Evolutionary conservation across 1,140 invertebrate species (phyloP).

Genomic region (Solen grandis): DNA sequence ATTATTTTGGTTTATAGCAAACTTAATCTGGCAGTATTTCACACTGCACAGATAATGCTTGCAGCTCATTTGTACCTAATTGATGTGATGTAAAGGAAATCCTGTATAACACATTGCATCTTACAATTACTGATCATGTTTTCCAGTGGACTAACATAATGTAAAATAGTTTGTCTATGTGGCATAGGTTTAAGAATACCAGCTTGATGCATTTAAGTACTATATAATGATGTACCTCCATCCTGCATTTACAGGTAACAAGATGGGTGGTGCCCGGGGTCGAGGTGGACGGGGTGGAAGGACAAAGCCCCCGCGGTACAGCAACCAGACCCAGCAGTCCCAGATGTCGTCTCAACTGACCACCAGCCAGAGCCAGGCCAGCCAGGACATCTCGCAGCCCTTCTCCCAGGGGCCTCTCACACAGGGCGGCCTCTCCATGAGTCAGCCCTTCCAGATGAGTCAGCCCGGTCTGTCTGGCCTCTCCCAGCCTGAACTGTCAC

Average conservation of each 20-base stretch:
- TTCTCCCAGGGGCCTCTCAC: conserved; percentile 83
- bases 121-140: no score
- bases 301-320: conserved; percentile 74
- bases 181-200: no score
- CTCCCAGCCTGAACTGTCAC: conserved; percentile 83
- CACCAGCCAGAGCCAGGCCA: conserved; percentile 70
- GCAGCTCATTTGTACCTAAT: no score
- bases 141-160: no score
- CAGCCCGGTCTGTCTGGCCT: conserved; percentile 81
- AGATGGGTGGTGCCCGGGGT: conserved; percentile 5
- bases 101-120: no score
- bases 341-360: conserved; percentile 72
- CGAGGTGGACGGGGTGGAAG: conserved; percentile 54
- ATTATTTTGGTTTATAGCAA: no score
- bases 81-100: no score
- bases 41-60: no score
- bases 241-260: conserved; percentile 31
- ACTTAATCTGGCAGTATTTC: no score
- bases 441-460: conserved; percentile 81
- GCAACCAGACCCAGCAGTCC: conserved; percentile 72
- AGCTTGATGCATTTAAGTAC: no score
- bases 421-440: conserved; percentile 81
- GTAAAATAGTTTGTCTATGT: no score
- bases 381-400: conserved; percentile 76
- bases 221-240: no score